Percentiles rank a stretch among this genome's conserved stretches.
phyloP scores from a whole-genome alignment of 1,140 invertebrate genomes.

The Drosophila rhopaloa region DNA sequence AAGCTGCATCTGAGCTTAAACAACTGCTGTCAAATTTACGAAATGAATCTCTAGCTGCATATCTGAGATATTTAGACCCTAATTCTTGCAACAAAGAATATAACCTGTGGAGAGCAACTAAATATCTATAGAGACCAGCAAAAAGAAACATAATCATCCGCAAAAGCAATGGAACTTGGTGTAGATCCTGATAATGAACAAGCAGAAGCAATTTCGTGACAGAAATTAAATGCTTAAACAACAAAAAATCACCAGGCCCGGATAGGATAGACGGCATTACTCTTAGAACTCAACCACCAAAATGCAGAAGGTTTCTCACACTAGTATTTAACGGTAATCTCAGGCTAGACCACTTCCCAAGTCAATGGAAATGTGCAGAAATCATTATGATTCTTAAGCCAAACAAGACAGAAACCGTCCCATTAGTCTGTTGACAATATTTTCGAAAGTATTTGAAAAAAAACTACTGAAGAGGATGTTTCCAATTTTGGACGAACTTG shows the following conservation, averaged over 20 bases:
- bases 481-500: slow-evolving; percentile 27
- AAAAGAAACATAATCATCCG: too few species aligned
- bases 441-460: slow-evolving; percentile 72
- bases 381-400: slow-evolving; percentile 30
- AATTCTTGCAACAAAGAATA: too few species aligned
- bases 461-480: slow-evolving; percentile 55
- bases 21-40: too few species aligned
- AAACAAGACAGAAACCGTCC: slow-evolving; percentile 27
- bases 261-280: slow-evolving; percentile 30
- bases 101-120: too few species aligned
- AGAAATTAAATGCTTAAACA: slow-evolving; percentile 38
- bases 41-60: too few species aligned
- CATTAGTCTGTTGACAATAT: slow-evolving; percentile 52
- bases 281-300: slow-evolving; percentile 23
- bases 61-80: too few species aligned
- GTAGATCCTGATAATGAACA: too few species aligned
- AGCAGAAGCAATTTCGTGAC: neutral
- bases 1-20: too few species aligned
- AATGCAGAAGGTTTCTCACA: slow-evolving; percentile 26
- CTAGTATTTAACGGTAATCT: slow-evolving; percentile 38
- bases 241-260: slow-evolving; percentile 45
- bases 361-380: slow-evolving; percentile 37
- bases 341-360: slow-evolving; percentile 33
- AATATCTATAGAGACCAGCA: too few species aligned
- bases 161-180: too few species aligned